Conservation (phyloP, 2,113 vertebrate species). For the Clupea harengus region DNA sequence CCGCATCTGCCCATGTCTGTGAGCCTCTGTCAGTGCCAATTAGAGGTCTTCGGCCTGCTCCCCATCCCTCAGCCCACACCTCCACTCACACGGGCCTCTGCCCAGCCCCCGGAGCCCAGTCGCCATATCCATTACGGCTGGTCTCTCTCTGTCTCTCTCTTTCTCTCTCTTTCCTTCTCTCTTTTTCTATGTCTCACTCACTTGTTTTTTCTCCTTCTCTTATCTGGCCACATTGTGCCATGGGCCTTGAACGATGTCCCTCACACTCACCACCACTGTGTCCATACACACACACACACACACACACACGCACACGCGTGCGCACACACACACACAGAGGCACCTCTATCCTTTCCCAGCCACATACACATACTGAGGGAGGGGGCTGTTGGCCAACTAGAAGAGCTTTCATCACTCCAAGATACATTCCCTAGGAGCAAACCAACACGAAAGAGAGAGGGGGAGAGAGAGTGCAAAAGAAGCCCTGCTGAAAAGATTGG, state of each 20-base stretch:
- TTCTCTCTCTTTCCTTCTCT: not conserved
- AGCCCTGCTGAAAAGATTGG: constrained; percentile 1
- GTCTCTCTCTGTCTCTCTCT: not conserved
- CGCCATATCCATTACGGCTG: constrained; percentile 55
- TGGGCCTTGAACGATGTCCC: not conserved
- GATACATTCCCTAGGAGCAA: constrained; percentile 29
- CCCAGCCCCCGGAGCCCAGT: constrained; percentile 39
- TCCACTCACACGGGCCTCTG: constrained; percentile 45
- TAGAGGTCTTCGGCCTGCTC: constrained; percentile 62
- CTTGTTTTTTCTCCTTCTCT: not conserved
- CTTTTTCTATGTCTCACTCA: constrained; percentile 7
- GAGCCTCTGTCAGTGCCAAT: constrained; percentile 64
- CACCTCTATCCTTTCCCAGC: not conserved
- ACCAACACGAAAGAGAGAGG: not conserved
- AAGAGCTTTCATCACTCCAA: constrained; percentile 49
- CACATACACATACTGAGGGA: not conserved
- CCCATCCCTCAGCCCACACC: constrained; percentile 75
- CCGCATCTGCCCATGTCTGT: constrained; percentile 31
- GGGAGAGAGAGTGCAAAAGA: not conserved
- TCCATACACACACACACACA: not conserved
- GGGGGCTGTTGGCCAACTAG: constrained; percentile 38
- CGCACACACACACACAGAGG: not conserved
- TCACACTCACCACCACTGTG: not conserved
- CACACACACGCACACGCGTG: not conserved
- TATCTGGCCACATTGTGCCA: not conserved